Conservation (phyloP, 2,797 vertebrate species). For the Halcyon badia region DNA sequence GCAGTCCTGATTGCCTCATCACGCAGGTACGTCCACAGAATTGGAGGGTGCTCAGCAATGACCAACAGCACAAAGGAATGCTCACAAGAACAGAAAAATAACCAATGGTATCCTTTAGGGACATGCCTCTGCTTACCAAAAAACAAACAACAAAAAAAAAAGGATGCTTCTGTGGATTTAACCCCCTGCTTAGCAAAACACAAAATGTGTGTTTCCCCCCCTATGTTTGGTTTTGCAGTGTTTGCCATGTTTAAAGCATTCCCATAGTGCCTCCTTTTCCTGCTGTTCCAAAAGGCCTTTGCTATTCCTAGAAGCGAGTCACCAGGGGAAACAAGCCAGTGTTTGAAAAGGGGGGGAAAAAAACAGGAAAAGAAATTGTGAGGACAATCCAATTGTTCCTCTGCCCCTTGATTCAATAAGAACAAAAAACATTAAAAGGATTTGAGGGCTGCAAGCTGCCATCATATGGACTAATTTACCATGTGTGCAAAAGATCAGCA, state of each 20-base stretch:
- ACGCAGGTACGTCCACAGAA: background rate
- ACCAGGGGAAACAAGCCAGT: background rate
- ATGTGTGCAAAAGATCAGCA: background rate
- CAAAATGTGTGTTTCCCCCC: background rate
- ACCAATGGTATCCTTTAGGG: background rate
- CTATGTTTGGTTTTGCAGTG: background rate
- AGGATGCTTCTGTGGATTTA: background rate
- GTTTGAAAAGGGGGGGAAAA: rapidly evolving
- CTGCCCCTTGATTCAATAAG: slow-evolving; percentile 39
- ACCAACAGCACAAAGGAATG: background rate
- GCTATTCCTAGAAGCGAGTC: slow-evolving; percentile 3
- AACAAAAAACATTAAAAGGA: slow-evolving; percentile 13
- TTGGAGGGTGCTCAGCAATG: background rate
- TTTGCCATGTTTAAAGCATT: background rate
- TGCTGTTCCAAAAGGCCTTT: background rate
- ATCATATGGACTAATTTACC: background rate
- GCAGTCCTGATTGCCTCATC: background rate
- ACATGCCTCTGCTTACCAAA: background rate
- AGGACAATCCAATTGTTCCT: slow-evolving; percentile 45
- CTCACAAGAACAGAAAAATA: background rate
- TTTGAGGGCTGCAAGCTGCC: slow-evolving; percentile 35
- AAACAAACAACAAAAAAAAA: background rate
- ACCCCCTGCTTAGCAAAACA: background rate
- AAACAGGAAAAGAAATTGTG: background rate
- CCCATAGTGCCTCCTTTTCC: background rate